These are phyloP conservation scores for Ferrisia virgata DNA, from an alignment of 2,888 invertebrate genomes.

Conservation along the genomic window DNA sequence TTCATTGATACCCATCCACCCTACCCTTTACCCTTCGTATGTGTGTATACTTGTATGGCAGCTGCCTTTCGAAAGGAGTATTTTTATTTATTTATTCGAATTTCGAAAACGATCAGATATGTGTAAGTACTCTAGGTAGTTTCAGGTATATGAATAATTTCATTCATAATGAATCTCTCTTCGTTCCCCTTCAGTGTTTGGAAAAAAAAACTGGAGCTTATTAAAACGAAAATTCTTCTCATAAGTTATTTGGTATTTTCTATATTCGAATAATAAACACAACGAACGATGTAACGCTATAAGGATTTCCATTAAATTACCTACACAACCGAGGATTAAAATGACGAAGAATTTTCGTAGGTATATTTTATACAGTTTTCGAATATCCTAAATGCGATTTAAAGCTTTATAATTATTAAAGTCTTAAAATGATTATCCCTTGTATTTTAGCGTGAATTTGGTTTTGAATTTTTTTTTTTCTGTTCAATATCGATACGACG, in stretches of 20 bases:
- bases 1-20: no score
- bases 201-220: neutral
- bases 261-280: conserved; percentile 7
- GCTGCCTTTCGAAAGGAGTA: no score
- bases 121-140: no score
- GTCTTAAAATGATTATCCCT: neutral
- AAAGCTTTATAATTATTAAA: neutral
- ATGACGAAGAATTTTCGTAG: neutral
- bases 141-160: neutral
- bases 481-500: neutral
- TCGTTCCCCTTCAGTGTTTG: neutral
- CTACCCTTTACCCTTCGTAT: no score
- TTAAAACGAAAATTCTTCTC: conserved; percentile 13
- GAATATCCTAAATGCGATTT: conserved; percentile 7
- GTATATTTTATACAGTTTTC: neutral
- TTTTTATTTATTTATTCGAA: neutral
- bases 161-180: neutral
- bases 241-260: no score
- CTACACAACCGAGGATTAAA: neutral
- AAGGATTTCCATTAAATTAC: conserved; percentile 3
- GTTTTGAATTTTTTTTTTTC: neutral
- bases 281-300: neutral
- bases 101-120: no score
- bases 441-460: neutral
- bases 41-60: no score